Conservation (phyloP, 2,888 invertebrate species). For the Blera fallax region DNA sequence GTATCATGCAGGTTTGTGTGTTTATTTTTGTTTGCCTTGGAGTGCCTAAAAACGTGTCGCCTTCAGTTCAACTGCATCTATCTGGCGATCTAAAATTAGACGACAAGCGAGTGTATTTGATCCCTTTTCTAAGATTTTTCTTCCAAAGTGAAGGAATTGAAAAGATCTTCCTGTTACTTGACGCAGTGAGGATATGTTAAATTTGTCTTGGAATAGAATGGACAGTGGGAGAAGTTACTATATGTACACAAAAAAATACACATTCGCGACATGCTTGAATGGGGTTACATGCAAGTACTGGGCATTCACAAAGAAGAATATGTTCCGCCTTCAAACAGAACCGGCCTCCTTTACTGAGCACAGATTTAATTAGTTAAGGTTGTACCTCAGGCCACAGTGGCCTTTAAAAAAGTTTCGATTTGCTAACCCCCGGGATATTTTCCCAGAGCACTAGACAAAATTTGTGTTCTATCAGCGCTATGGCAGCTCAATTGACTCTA, state of each 20-base stretch:
- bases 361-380: no score
- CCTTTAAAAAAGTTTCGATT: no score
- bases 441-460: no score
- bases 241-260: background rate
- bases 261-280: no score
- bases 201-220: background rate
- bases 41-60: slow-evolving; percentile 50
- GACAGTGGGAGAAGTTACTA: background rate
- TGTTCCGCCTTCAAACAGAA: no score
- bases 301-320: no score
- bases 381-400: no score
- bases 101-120: slow-evolving; percentile 20
- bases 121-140: slow-evolving; percentile 30
- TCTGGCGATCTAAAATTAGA: slow-evolving; percentile 38
- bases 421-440: no score
- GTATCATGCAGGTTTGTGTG: background rate
- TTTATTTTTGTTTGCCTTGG: slow-evolving; percentile 50
- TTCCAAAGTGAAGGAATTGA: background rate
- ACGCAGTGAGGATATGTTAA: background rate
- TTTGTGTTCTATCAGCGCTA: no score
- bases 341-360: no score
- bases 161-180: background rate
- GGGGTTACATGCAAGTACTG: no score
- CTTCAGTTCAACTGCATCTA: slow-evolving; percentile 34
- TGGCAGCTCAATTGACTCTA: no score